A percentile compares a stretch with the other conserved stretches of the same genome.
phyloP scores from a whole-genome alignment of 2,888 invertebrate species.

The Acrocyrtus sp. region DNA sequence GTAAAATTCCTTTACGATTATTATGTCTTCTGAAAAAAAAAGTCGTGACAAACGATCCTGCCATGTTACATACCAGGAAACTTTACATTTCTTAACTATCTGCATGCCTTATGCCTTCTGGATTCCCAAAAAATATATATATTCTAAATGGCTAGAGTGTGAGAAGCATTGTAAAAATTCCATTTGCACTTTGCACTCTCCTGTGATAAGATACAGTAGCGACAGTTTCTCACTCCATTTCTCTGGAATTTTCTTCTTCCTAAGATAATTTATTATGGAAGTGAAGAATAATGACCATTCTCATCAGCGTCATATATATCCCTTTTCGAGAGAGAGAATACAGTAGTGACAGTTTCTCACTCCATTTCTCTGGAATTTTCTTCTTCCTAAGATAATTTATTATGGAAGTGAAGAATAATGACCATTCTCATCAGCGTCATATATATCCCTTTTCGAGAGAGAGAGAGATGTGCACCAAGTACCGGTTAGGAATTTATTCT shows the following conservation, averaged over 20 bases:
- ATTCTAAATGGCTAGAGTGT: constrained; percentile 10
- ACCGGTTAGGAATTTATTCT: no score
- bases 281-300: background rate
- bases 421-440: no score
- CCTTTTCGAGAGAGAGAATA: background rate
- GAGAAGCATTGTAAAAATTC: constrained; percentile 42
- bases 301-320: no score
- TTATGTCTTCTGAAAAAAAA: no score
- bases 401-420: background rate
- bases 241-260: constrained; percentile 12
- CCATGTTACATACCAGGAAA: no score
- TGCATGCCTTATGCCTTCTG: no score
- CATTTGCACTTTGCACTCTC: constrained; percentile 45
- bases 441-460: no score
- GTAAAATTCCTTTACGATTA: no score
- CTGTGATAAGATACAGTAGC: constrained; percentile 41
- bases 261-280: constrained; percentile 31
- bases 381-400: constrained; percentile 36
- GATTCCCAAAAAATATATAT: no score
- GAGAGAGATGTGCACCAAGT: no score
- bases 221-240: constrained; percentile 31
- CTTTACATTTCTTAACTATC: no score
- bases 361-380: constrained; percentile 15
- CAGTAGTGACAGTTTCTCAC: background rate
- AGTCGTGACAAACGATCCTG: no score